phyloP scores from a whole-genome alignment of 2,113 vertebrate genomes.

The Hyla sarda region DNA sequence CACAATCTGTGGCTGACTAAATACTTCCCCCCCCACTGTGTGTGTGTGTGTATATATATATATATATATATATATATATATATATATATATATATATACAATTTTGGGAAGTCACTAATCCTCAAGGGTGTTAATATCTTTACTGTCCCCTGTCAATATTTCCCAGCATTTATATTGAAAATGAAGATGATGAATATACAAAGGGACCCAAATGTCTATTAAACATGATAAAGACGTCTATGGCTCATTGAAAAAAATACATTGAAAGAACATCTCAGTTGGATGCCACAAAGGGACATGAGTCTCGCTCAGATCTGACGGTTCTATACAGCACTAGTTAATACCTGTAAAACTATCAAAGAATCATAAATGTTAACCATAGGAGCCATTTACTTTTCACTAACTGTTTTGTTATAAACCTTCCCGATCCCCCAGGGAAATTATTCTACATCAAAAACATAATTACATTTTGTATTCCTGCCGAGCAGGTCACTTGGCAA shows the following conservation, averaged over 20 bases:
- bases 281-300: background rate
- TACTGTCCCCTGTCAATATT: no score
- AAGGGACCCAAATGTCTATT: no score
- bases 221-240: background rate
- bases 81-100: no score
- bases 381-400: background rate
- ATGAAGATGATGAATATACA: no score
- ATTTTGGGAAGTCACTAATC: no score
- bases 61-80: no score
- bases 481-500: conserved; percentile 29
- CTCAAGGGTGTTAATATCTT: no score
- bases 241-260: background rate
- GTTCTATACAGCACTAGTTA: background rate
- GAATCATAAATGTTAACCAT: conserved; percentile 30
- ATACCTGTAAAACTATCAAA: background rate
- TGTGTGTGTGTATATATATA: no score
- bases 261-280: background rate
- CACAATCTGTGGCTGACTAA: no score
- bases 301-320: no score
- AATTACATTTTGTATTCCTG: conserved; percentile 25
- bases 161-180: no score
- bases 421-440: background rate
- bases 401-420: conserved; percentile 5
- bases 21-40: no score
- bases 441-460: conserved; percentile 25